Conservation (phyloP, 2,113 vertebrate genomes). For the Heterotilapia buettikoferi region DNA sequence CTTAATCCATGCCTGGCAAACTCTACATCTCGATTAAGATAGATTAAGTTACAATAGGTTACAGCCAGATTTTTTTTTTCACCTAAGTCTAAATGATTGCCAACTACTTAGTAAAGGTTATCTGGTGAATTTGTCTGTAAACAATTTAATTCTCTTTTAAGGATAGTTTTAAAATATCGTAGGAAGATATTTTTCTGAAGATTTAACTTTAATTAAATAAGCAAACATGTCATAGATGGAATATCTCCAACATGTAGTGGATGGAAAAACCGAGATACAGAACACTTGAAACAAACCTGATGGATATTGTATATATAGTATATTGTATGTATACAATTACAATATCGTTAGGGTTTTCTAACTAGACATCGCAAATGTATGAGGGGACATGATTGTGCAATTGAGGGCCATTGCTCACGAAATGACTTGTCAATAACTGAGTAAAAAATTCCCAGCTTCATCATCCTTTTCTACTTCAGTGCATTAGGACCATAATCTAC, state of each 20-base stretch:
- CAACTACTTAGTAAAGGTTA: background rate
- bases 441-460: background rate
- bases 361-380: background rate
- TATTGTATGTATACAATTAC: background rate
- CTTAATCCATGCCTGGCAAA: background rate
- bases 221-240: background rate
- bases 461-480: background rate
- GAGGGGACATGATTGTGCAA: background rate
- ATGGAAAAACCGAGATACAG: background rate
- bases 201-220: background rate
- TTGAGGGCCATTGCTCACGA: background rate
- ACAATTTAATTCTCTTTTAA: background rate
- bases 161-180: background rate
- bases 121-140: background rate
- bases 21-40: background rate
- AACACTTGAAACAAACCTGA: background rate
- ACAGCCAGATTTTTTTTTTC: background rate
- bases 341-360: background rate
- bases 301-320: rapidly evolving
- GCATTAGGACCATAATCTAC: background rate
- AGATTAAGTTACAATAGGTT: background rate
- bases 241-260: background rate
- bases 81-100: rapidly evolving
- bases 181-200: background rate
- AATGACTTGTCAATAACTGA: rapidly evolving